Percentiles rank a stretch among this genome's conserved stretches.
Conservation (phyloP, 35 echinoderm and acorn worm genomes). For the Anneissia japonica region DNA sequence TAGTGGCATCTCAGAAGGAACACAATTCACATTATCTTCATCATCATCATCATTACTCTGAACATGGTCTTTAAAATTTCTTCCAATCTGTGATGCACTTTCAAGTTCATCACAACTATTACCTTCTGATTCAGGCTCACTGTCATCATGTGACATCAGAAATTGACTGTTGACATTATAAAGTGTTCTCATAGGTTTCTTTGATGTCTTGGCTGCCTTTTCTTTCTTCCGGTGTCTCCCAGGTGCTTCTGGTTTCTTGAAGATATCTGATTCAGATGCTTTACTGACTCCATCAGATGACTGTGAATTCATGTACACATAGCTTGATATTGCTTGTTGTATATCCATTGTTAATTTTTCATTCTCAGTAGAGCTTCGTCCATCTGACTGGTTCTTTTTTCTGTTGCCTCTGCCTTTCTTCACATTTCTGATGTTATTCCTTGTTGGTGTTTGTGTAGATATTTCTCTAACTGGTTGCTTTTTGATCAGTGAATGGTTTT, state of each 20-base stretch:
- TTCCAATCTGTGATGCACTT: too few species aligned
- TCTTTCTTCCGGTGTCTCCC: neutral
- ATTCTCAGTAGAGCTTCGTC: neutral
- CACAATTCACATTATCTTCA: neutral
- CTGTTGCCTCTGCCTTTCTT: neutral
- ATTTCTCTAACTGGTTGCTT: neutral
- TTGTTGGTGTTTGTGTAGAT: neutral
- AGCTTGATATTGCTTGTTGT: neutral
- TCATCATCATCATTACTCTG: conserved; percentile 8
- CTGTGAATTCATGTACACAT: neutral
- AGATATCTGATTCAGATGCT: neutral
- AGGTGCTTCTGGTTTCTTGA: neutral
- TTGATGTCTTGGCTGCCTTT: neutral
- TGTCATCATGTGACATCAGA: neutral
- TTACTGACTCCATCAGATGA: neutral
- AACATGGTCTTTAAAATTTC: too few species aligned
- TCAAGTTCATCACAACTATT: too few species aligned
- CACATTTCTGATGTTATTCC: neutral
- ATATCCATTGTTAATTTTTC: neutral
- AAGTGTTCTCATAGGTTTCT: neutral
- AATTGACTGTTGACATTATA: neutral
- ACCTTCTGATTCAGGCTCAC: too few species aligned
- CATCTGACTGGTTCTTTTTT: neutral
- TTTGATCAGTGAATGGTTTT: neutral
- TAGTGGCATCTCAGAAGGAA: neutral